Conservation (phyloP, 2,888 invertebrate genomes). For the Ramazzottius varieornatus region DNA sequence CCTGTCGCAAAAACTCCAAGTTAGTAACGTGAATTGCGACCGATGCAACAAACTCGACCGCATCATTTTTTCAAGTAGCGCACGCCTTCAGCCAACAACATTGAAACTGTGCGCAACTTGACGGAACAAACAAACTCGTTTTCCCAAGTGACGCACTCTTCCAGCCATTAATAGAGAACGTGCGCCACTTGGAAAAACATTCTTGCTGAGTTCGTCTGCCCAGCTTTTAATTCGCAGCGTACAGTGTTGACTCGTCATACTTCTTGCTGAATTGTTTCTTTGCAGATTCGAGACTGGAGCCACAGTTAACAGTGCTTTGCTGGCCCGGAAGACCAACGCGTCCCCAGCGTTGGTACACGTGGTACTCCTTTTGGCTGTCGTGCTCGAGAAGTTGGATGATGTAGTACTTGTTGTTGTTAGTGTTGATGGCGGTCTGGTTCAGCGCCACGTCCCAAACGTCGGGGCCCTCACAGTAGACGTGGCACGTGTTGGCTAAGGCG, state of each 20-base stretch:
- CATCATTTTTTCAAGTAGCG: neutral
- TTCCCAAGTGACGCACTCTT: too few species aligned
- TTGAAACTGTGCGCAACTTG: too few species aligned
- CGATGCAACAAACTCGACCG: neutral
- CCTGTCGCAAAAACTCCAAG: too few species aligned
- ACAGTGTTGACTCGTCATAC: too few species aligned
- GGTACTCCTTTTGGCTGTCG: conserved; percentile 18
- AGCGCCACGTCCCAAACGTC: conserved; percentile 27
- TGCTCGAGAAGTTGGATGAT: conserved; percentile 27
- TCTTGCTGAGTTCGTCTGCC: too few species aligned
- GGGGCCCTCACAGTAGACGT: conserved; percentile 19
- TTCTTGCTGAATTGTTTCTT: conserved; percentile 20
- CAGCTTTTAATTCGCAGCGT: too few species aligned
- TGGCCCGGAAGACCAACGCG: conserved; percentile 29
- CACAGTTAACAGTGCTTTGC: conserved; percentile 21
- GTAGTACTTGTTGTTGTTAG: conserved; percentile 31
- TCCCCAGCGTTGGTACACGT: conserved; percentile 31
- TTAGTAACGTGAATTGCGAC: neutral
- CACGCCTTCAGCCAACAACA: too few species aligned
- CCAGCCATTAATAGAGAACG: too few species aligned
- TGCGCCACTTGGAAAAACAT: too few species aligned
- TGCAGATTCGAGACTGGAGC: conserved; percentile 23
- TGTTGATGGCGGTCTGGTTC: conserved; percentile 27
- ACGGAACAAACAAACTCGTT: neutral
- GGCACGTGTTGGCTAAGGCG: conserved; percentile 9